A percentile compares a stretch with the other conserved stretches of the same genome.
Evolutionary conservation across 2,797 vertebrate species (phyloP).

Genomic region (Halcyon leucocephala): DNA sequence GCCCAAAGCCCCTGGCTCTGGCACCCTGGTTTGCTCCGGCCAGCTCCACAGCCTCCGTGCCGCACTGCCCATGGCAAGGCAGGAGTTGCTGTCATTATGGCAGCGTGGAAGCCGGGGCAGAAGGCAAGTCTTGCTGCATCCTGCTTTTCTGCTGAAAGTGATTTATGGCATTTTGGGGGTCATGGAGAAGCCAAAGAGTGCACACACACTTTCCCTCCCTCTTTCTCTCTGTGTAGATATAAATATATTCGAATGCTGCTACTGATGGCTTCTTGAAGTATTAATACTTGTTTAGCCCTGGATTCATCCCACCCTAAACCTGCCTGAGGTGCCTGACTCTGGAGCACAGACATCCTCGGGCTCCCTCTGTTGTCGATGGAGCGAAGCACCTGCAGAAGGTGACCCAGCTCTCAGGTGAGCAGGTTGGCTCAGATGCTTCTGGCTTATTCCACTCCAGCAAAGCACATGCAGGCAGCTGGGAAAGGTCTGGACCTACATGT

Average conservation of each 20-base stretch:
- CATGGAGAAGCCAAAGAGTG: neutral
- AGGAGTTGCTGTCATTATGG: neutral
- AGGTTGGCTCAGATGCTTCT: neutral
- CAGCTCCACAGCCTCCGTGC: neutral
- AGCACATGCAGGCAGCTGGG: neutral
- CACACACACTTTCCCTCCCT: neutral
- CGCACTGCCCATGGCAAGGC: neutral
- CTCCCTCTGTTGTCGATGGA: slow-evolving; percentile 65
- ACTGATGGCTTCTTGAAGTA: neutral
- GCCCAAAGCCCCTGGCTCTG: neutral
- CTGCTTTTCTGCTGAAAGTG: neutral
- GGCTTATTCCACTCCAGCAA: neutral
- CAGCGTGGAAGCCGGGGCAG: neutral
- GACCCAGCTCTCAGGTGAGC: neutral
- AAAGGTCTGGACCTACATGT: neutral
- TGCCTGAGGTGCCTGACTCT: neutral
- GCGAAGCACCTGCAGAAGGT: slow-evolving; percentile 12
- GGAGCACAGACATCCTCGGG: slow-evolving; percentile 28
- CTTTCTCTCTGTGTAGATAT: neutral
- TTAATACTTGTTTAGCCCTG: neutral
- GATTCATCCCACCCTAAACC: neutral
- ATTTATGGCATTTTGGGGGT: slow-evolving; percentile 12
- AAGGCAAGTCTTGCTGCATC: neutral
- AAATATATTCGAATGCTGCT: neutral
- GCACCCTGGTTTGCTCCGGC: neutral